Evolutionary conservation across 2,113 vertebrate genomes (phyloP), one percentile per base, ranked within the genome.

Genomic region (Penelope pileata): DNA sequence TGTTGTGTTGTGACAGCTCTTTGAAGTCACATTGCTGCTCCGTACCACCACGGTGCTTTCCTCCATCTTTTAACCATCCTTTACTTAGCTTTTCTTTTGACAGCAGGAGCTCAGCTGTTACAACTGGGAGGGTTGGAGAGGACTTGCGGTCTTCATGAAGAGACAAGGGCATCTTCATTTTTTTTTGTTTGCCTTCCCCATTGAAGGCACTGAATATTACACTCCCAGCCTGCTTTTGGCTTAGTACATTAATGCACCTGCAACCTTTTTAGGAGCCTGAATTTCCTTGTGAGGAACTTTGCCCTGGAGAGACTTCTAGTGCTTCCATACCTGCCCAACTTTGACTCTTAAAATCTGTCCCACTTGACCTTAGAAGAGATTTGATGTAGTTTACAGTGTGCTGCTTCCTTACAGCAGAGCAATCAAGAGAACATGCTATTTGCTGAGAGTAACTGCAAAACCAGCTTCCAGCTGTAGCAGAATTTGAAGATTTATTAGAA

Each of bases 161-260:
- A 19, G 18, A 47, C 21, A 47, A 19, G 18, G 21, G 47, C 21
- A 7, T 47, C 29, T 79, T 34, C 0, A 6, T 62, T 90, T 86
- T 90, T 86, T 76, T 63, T 50, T 1, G 1, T 60, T 72, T 88
- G 32, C 64, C 10, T 45, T 77, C 56, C 53, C 21, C 24, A 13
- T 6, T 77, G 32, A 88, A 78, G 83, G 38, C 13, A 27, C 66
- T 83, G 32, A 3, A 26, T 79, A 66, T 91, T 38, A 5, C 6
- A 0, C 63, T 77, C 72, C 6, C 5, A 64, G 36, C 29, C 34
- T 40, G 32, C 58, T 54, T 43, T 56, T 62, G 63, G 38, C 48
- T 72, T 1, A 0, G 2, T 60, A 10, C 2, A 1, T 24, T 77
- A 9, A 48, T 45, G 32, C 27, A 36, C 18, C 30, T 56, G 34